A percentile compares a stretch with the other conserved stretches of the same genome.
Evolutionary conservation across 1,140 invertebrate genomes (phyloP).

Genomic region (Lordiphosa clarofinis): DNA sequence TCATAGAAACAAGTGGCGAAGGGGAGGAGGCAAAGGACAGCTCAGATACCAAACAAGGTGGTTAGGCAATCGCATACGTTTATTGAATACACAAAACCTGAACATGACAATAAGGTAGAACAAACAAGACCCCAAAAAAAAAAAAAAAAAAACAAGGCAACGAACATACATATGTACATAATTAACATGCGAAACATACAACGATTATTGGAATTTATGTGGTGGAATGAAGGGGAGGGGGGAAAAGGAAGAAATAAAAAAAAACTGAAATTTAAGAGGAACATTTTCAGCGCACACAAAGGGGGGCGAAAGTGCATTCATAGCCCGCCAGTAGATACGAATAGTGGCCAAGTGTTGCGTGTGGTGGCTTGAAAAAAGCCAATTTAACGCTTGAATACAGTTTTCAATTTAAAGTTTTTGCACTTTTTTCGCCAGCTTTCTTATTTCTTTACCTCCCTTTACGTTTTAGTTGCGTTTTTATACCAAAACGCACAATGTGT

Average conservation of each 20-base stretch:
- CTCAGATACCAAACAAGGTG: slow-evolving; percentile 9
- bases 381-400: slow-evolving; percentile 78
- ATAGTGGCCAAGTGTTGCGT: slow-evolving; percentile 18
- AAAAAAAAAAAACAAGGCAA: slow-evolving; percentile 8
- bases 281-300: slow-evolving; percentile 2
- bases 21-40: background rate
- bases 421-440: slow-evolving; percentile 47
- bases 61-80: slow-evolving; percentile 27
- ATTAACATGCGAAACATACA: slow-evolving; percentile 74
- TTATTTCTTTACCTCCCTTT: background rate
- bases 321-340: slow-evolving; percentile 1
- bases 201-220: slow-evolving; percentile 65
- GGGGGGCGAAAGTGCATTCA: slow-evolving; percentile 13
- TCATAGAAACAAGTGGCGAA: slow-evolving; percentile 48
- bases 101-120: slow-evolving; percentile 55
- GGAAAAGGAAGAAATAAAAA: background rate
- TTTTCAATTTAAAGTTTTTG: slow-evolving; percentile 77
- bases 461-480: slow-evolving; percentile 36
- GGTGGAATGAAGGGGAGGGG: background rate
- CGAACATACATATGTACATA: slow-evolving; percentile 37
- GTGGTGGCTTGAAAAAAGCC: slow-evolving; percentile 62
- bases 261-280: background rate
- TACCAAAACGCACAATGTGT: slow-evolving; percentile 21
- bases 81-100: slow-evolving; percentile 75
- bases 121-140: slow-evolving; percentile 23